phyloP scores from a whole-genome alignment of 2,797 vertebrate species.

The Falco biarmicus region DNA sequence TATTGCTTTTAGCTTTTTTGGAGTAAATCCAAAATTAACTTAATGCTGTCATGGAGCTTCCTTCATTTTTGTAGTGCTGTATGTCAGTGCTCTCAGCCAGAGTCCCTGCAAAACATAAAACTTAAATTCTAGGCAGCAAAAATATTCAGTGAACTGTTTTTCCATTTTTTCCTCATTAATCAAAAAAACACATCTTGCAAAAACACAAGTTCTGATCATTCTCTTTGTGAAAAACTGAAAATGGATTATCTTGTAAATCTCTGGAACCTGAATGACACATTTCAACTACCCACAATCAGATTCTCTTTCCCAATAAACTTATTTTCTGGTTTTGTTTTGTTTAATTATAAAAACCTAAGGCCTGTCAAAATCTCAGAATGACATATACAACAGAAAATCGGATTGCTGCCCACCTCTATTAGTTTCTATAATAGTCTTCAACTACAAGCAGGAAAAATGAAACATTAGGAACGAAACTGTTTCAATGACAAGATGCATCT shows the following conservation, averaged over 20 bases:
- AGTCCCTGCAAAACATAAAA: neutral
- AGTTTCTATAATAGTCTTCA: conserved; percentile 64
- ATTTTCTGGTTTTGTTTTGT: conserved; percentile 43
- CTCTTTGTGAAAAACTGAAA: conserved; percentile 20
- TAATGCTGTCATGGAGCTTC: conserved; percentile 48
- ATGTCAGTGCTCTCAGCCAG: conserved; percentile 26
- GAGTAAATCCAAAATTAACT: conserved; percentile 57
- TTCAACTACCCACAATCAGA: conserved; percentile 52
- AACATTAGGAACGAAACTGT: conserved; percentile 65
- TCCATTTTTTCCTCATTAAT: conserved; percentile 45
- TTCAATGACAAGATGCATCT: conserved; percentile 68
- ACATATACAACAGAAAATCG: conserved; percentile 50
- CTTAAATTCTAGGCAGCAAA: conserved; percentile 33
- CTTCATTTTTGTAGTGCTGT: conserved; percentile 34
- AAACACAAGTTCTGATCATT: conserved; percentile 25
- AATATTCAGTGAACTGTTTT: conserved; percentile 52
- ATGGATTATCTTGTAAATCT: conserved; percentile 43
- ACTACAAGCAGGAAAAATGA: conserved; percentile 64
- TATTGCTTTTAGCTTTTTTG: conserved; percentile 27
- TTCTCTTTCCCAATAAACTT: conserved; percentile 31
- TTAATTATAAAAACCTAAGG: conserved; percentile 46
- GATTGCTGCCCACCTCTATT: conserved; percentile 64
- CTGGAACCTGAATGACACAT: conserved; percentile 34
- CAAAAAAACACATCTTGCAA: conserved; percentile 46
- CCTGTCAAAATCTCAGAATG: conserved; percentile 52